These are phyloP conservation scores for Semnornis frantzii DNA, from an alignment of 2,113 vertebrate genomes.

Conservation along the genomic window DNA sequence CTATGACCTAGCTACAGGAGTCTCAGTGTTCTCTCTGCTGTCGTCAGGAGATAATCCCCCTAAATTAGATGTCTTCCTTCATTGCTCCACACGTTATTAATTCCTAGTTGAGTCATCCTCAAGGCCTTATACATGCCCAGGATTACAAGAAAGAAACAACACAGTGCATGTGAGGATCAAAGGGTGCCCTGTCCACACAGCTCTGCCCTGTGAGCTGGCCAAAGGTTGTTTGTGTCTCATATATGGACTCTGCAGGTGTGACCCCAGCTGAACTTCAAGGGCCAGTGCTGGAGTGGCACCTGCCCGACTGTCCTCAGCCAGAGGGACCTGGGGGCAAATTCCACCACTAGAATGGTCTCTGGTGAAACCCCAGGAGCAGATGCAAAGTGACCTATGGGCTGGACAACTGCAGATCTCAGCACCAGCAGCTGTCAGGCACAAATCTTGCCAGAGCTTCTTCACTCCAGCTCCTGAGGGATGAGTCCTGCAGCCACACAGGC, in stretches of 20 bases:
- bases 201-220: neutral
- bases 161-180: neutral
- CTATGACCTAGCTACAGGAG: neutral
- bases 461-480: neutral
- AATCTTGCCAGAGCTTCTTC: neutral
- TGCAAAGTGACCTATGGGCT: neutral
- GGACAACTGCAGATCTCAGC: neutral
- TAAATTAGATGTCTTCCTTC: neutral
- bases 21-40: neutral
- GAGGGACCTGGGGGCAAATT: neutral
- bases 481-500: neutral
- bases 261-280: neutral
- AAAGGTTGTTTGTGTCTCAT: neutral
- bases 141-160: neutral
- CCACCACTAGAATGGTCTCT: neutral
- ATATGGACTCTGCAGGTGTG: neutral
- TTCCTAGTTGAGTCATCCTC: constrained; percentile 4
- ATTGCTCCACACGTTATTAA: constrained; percentile 15
- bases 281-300: neutral
- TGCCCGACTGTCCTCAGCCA: neutral
- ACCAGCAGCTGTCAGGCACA: neutral
- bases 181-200: neutral
- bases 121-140: neutral
- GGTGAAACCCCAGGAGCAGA: neutral
- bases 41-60: neutral